These are phyloP conservation scores for Apantesis nais DNA, from an alignment of 2,888 invertebrate genomes.

Conservation along the genomic window DNA sequence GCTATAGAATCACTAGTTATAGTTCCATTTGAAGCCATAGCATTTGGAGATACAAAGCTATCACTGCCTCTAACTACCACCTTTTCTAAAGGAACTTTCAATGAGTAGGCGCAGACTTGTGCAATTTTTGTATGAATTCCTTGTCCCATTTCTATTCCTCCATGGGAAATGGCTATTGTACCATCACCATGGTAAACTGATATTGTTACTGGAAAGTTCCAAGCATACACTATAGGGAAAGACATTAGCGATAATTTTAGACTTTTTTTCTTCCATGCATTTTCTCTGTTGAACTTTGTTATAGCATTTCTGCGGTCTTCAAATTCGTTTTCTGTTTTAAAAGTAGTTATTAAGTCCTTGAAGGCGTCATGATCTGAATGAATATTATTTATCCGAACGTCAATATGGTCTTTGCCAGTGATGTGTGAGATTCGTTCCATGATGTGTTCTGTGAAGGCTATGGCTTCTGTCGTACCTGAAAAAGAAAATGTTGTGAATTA, in stretches of 20 bases:
- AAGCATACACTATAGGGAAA: constrained; percentile 83
- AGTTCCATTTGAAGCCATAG: constrained; percentile 89
- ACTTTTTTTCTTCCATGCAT: constrained; percentile 91
- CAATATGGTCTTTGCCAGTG: constrained; percentile 84
- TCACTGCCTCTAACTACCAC: constrained; percentile 87
- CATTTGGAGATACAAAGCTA: constrained; percentile 88
- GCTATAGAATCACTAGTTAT: constrained; percentile 89
- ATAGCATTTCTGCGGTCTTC: constrained; percentile 80
- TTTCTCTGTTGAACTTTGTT: constrained; percentile 85
- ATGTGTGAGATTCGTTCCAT: constrained; percentile 88
- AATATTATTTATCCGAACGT: constrained; percentile 86
- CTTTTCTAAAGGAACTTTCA: constrained; percentile 88
- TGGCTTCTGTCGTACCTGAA: constrained; percentile 84
- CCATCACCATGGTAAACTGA: constrained; percentile 89
- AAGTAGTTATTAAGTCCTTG: constrained; percentile 83
- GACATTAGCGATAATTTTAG: constrained; percentile 87
- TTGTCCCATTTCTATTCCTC: constrained; percentile 91
- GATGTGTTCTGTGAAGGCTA: constrained; percentile 86
- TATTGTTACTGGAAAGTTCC: constrained; percentile 85
- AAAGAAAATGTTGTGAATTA: not conserved
- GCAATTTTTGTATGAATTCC: constrained; percentile 89
- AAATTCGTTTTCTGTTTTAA: constrained; percentile 85
- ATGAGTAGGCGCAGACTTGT: constrained; percentile 89
- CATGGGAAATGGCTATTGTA: constrained; percentile 88
- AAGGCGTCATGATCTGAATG: constrained; percentile 59